These are phyloP conservation scores for Muscicapa striata DNA, from an alignment of 2,797 vertebrate genomes.

Conservation along the genomic window DNA sequence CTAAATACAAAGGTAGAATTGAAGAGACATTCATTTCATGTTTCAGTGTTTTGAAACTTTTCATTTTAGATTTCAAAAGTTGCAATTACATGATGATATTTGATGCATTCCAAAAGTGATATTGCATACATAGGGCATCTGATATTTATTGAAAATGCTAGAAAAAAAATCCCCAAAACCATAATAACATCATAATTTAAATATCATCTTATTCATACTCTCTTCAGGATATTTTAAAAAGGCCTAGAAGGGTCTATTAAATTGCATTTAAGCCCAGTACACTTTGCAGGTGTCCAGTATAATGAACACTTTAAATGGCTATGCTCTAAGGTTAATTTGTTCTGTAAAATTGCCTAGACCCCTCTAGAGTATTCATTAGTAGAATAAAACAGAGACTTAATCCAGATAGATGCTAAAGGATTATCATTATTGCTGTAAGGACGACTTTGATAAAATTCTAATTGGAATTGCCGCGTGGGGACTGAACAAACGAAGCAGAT, in stretches of 20 bases:
- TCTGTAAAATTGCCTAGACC: slow-evolving; percentile 73
- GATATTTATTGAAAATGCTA: slow-evolving; percentile 1
- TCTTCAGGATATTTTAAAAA: slow-evolving; percentile 63
- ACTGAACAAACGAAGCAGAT: slow-evolving; percentile 67
- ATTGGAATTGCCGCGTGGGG: slow-evolving; percentile 63
- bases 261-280: slow-evolving; percentile 72
- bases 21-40: background rate
- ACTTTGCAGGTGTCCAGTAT: slow-evolving; percentile 75
- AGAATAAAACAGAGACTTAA: slow-evolving; percentile 71
- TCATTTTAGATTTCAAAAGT: background rate
- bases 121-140: background rate
- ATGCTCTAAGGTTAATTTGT: slow-evolving; percentile 79
- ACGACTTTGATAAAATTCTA: slow-evolving; percentile 74
- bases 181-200: slow-evolving; percentile 46
- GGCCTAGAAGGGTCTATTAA: slow-evolving; percentile 72
- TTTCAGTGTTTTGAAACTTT: background rate
- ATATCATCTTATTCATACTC: slow-evolving; percentile 33
- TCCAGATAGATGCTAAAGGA: slow-evolving; percentile 73
- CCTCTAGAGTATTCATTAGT: slow-evolving; percentile 79
- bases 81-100: background rate
- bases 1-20: background rate
- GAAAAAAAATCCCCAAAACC: background rate
- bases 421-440: slow-evolving; percentile 72
- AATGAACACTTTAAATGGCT: slow-evolving; percentile 73
- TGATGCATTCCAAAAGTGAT: background rate